Conservation (phyloP, 2,113 vertebrate genomes). For the Boulengeromyrus knoepffleri region DNA sequence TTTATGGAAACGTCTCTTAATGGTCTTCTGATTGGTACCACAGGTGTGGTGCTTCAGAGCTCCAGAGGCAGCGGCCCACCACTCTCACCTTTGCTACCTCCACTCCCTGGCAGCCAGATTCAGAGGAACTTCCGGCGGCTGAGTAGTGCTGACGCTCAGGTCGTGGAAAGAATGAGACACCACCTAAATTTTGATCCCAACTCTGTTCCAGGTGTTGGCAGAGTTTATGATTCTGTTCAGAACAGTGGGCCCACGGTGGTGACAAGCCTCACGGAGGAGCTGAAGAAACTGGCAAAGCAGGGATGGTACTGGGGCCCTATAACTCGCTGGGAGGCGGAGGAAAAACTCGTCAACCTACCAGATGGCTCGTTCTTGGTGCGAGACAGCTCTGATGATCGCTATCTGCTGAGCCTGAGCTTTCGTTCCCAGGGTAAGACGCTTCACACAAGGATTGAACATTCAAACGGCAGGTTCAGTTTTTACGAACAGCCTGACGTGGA, state of each 20-base stretch:
- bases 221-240: slow-evolving; percentile 93
- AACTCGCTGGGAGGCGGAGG: slow-evolving; percentile 95
- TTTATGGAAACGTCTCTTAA: slow-evolving; percentile 80
- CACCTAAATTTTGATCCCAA: slow-evolving; percentile 93
- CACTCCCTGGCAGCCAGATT: slow-evolving; percentile 72
- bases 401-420: slow-evolving; percentile 95
- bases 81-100: slow-evolving; percentile 86
- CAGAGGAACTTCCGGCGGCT: slow-evolving; percentile 80
- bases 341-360: slow-evolving; percentile 83
- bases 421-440: slow-evolving; percentile 93
- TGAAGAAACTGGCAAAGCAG: slow-evolving; percentile 93
- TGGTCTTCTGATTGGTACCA: slow-evolving; percentile 75
- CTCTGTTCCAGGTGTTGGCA: slow-evolving; percentile 84
- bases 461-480: slow-evolving; percentile 96
- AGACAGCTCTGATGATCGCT: slow-evolving; percentile 94
- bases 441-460: slow-evolving; percentile 96
- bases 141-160: slow-evolving; percentile 70
- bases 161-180: slow-evolving; percentile 81
- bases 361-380: slow-evolving; percentile 92
- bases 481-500: slow-evolving; percentile 97
- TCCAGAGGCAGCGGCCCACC: slow-evolving; percentile 73
- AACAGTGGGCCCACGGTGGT: slow-evolving; percentile 90
- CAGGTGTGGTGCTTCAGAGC: slow-evolving; percentile 77
- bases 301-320: slow-evolving; percentile 99
- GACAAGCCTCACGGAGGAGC: slow-evolving; percentile 92